A percentile compares a stretch with the other conserved stretches of the same genome.
Evolutionary conservation across 2,888 invertebrate species (phyloP).

Genomic region (Clanis bilineata): DNA sequence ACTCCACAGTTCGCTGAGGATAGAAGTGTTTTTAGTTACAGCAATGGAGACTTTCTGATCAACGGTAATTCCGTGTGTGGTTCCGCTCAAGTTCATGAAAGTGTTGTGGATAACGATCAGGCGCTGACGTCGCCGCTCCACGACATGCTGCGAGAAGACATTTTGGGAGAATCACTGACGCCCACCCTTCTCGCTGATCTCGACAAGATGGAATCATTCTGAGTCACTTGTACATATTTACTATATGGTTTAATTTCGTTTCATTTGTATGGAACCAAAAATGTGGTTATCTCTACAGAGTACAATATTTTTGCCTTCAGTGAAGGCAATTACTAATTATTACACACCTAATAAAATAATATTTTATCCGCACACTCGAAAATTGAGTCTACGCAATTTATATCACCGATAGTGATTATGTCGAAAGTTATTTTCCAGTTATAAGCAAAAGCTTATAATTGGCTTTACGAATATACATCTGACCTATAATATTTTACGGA

Average conservation of each 20-base stretch:
- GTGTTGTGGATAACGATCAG: conserved; percentile 56
- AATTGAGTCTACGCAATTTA: conserved; percentile 61
- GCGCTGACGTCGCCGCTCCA: conserved; percentile 63
- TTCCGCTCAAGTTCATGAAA: conserved; percentile 47
- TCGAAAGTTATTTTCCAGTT: not conserved
- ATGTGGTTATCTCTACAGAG: conserved; percentile 65
- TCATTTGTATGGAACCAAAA: conserved; percentile 63
- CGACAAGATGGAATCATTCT: conserved; percentile 66
- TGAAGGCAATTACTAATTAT: conserved; percentile 58
- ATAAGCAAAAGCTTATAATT: too few species aligned
- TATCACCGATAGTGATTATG: not conserved
- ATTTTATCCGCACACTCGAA: conserved; percentile 62
- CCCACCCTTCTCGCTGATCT: conserved; percentile 73
- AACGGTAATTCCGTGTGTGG: conserved; percentile 82
- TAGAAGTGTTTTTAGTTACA: conserved; percentile 82
- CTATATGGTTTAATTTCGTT: conserved; percentile 52
- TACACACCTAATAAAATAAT: conserved; percentile 46
- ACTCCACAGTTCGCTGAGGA: conserved; percentile 82
- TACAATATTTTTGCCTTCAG: conserved; percentile 76
- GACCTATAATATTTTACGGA: not conserved
- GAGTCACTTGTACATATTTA: conserved; percentile 51
- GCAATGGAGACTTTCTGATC: conserved; percentile 82
- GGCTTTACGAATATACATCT: not conserved
- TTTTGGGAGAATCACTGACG: conserved; percentile 62
- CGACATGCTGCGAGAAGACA: conserved; percentile 71